Evolutionary conservation across 2,113 vertebrate genomes (phyloP).

Genomic region (Casuarius casuarius): DNA sequence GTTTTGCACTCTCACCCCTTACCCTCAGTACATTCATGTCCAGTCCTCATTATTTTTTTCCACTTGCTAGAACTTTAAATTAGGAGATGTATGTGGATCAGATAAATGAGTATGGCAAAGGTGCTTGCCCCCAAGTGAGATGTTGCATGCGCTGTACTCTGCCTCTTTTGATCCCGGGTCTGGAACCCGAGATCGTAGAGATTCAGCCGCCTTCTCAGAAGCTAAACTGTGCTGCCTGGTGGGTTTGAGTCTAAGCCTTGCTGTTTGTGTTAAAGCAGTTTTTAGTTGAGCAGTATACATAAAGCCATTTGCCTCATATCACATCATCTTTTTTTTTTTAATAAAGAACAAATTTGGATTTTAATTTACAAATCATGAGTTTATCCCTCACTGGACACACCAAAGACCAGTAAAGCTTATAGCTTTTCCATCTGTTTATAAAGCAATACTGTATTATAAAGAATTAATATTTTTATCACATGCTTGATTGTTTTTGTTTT

Average conservation of each 20-base stretch:
- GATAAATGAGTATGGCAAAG: background rate
- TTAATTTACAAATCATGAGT: conserved; percentile 74
- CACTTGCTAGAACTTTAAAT: background rate
- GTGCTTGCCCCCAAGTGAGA: background rate
- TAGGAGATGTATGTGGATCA: background rate
- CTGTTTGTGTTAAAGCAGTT: background rate
- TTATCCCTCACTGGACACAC: conserved; percentile 80
- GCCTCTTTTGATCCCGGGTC: background rate
- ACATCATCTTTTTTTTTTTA: conserved; percentile 13
- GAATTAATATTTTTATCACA: conserved; percentile 82
- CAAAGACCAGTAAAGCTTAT: conserved; percentile 85
- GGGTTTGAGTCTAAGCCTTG: background rate
- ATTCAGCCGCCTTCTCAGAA: background rate
- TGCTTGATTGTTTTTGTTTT: conserved; percentile 77
- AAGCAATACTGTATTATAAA: conserved; percentile 90
- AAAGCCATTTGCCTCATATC: conserved; percentile 56
- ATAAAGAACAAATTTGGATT: conserved; percentile 76
- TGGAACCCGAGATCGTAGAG: background rate
- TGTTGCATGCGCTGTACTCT: background rate
- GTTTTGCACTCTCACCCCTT: background rate
- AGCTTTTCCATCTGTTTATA: conserved; percentile 87
- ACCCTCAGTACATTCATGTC: background rate
- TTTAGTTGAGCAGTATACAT: conserved; percentile 31
- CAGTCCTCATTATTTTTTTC: background rate
- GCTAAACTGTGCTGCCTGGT: background rate